Percentiles rank a stretch among this genome's conserved stretches.
phyloP scores from a whole-genome alignment of 2,113 vertebrate genomes.

The Origma solitaria region DNA sequence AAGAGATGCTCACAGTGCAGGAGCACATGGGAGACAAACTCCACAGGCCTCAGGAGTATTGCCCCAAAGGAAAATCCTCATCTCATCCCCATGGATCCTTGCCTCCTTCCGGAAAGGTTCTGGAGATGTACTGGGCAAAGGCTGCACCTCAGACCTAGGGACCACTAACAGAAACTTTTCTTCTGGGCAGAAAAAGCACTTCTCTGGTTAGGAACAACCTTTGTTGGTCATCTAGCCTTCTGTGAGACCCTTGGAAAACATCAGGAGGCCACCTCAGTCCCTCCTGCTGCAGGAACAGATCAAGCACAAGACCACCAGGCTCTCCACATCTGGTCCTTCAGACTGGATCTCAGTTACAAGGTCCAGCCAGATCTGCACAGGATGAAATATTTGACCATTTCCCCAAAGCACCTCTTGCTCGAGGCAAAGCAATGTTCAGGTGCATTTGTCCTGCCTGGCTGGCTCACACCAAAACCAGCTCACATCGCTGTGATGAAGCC shows the following conservation, averaged over 20 bases:
- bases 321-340: background rate
- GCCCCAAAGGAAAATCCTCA: background rate
- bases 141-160: background rate
- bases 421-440: rapidly evolving
- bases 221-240: background rate
- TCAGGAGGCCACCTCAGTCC: background rate
- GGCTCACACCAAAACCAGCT: background rate
- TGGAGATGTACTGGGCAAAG: background rate
- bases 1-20: background rate
- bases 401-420: background rate
- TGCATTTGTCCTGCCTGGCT: background rate
- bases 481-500: background rate
- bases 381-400: background rate
- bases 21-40: background rate
- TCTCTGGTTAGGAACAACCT: background rate
- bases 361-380: background rate
- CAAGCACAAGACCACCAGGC: background rate
- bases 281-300: background rate
- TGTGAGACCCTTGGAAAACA: background rate
- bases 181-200: background rate
- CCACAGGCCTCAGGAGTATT: rapidly evolving
- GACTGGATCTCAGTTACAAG: background rate
- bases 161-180: background rate
- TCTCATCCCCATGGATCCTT: background rate
- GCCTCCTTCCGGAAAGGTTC: background rate